Percentiles rank a stretch among this genome's conserved stretches.
Evolutionary conservation across 2,113 vertebrate genomes (phyloP).

Genomic region (Kryptolebias marmoratus): DNA sequence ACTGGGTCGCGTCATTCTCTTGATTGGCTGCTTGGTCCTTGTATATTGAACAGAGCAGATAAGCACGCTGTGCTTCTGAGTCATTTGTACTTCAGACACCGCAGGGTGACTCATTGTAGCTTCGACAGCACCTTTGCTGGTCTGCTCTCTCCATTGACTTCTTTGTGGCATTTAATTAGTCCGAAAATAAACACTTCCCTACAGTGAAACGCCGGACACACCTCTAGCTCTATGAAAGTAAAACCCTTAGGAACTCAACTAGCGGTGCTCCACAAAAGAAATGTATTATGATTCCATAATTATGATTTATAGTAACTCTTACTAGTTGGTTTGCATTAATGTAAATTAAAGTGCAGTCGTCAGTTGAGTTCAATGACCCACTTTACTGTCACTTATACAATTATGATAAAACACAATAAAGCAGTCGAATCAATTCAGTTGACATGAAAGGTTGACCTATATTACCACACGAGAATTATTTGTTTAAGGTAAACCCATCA

Average conservation of each 20-base stretch:
- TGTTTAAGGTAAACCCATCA: too few relatives aligned
- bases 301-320: too few relatives aligned
- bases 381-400: too few relatives aligned
- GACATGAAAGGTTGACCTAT: too few relatives aligned
- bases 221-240: too few relatives aligned
- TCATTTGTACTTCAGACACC: conserved; percentile 18
- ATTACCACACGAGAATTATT: too few relatives aligned
- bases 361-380: too few relatives aligned
- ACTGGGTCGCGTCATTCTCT: not conserved
- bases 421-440: too few relatives aligned
- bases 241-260: not conserved
- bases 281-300: not conserved
- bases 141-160: conserved; percentile 19
- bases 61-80: conserved; percentile 32
- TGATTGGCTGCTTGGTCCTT: conserved; percentile 32
- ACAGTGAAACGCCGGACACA: not conserved
- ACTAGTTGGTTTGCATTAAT: too few relatives aligned
- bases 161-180: conserved; percentile 17
- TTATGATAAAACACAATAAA: too few relatives aligned
- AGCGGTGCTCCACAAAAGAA: not conserved
- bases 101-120: not conserved
- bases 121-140: conserved; percentile 8
- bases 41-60: conserved; percentile 5
- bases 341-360: too few relatives aligned
- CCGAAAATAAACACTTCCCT: not conserved